Base-by-base conservation (phyloP, 2,113 vertebrate genomes). In the Oxygymnocypris stewartii region DNA sequence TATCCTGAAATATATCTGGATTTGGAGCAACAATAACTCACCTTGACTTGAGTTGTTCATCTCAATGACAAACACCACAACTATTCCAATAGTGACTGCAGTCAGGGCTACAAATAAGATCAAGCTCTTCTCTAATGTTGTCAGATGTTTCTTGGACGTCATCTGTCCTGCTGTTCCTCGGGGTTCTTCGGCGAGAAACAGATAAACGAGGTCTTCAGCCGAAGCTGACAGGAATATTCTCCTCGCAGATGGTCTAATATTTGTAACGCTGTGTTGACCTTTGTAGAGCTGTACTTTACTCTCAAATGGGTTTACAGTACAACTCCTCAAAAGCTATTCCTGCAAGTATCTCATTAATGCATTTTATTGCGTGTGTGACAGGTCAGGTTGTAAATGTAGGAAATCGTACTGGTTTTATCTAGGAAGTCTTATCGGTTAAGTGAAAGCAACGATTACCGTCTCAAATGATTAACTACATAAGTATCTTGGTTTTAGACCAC, bases 81-180 rank as follows among this genome's bases (percentile, higher is more conserved):
- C 79, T 4, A 95, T 84, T 49, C 88, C 90, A 16, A 96, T 89
- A 91, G 91, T 93, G 69, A 69, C 51, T 3, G 79, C 87, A 0
- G 93, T 92, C 88, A 96, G 87, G 28, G 88, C 86, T 86, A 95
- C 69, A 16, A 95, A 94, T 10, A 96, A 69, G 54, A 95, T 92
- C 86, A 95, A 87, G 44, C 51, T 69, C 23, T 87, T 93, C 88
- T 96, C 94, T 88, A 95, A 80, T 79, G 88, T 89, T 74, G 88
- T 93, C n/a, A 92, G 31, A n/a, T 85, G 79, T 35, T 13, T 78
- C 85, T 10, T 89, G 51, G 86, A 89, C 16, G 12, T 8, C 25
- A 40, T 75, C 35, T 84, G 79, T 87, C 87, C 88, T 87, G 61
- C 61, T 49, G 31, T 83, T 89, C 78, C 81, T 76, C 4, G 71